Evolutionary conservation across 2,888 invertebrate species (phyloP), one percentile per base, ranked within the genome.

Genomic region (Mythimna pallens): DNA sequence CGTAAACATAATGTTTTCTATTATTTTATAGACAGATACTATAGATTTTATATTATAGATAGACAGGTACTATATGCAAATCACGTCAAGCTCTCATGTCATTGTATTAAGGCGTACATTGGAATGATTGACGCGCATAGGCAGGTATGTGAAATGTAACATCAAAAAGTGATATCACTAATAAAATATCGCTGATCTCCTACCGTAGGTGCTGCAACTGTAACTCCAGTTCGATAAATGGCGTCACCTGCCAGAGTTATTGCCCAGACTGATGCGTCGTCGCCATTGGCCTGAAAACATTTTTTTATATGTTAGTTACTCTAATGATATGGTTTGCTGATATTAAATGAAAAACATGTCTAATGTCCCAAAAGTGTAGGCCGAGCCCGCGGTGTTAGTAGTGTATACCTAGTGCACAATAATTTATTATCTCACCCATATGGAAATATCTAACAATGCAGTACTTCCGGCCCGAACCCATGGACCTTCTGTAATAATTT

Each of bases 381-480:
- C 14, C 30, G 14, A 34, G 9, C 12, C 40, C 40, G 3, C 14
- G 12, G n/a, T 36, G 12, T 17, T 34, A n/a, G 5, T 3, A 34
- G 14, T 25, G 4, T 22, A 4, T 20, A 5, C 36, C 36, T 36
- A 36, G 2, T 47, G 50, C 8, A 68, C 3, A 55, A 25, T 58
- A n/a, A 69, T 17, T 40, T 61, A 17, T 47, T 61, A 61, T 76
- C 96, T 88, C 89, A 98, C 97, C 94, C 98, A 97, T 89, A 98
- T 90, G 17, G 98, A 98, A 52, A 99, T 97, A 91, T 99, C 98
- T 14, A 98, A 91, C 77, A 99, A 96, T 91, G 98, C 98, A 2
- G 99, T 98, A 86, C 98, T 98, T n/a, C 98, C 98, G 54, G 98
- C 96, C 86, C 98, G 98, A 85, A 97, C 96, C 99, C 99, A 99